Conservation (phyloP, 2,797 vertebrate species). For the Acridotheres tristis region DNA sequence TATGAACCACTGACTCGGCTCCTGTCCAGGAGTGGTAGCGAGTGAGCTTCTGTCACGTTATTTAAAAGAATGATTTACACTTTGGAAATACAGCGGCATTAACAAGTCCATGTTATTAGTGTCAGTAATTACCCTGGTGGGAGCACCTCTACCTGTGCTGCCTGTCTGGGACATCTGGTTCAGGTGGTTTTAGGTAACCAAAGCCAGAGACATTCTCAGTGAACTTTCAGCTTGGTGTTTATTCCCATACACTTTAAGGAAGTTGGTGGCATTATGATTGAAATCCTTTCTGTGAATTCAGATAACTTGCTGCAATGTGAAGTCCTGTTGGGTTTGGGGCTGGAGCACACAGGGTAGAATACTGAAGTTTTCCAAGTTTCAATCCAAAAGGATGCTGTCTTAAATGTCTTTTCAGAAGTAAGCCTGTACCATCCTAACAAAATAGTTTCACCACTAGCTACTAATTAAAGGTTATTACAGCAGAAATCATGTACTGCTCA, state of each 20-base stretch:
- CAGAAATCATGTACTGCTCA: background rate
- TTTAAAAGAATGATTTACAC: background rate
- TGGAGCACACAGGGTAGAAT: background rate
- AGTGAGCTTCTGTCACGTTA: background rate
- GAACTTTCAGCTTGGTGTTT: background rate
- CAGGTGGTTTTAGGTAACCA: background rate
- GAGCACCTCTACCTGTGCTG: fast-evolving
- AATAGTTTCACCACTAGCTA: background rate
- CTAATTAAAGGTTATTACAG: background rate
- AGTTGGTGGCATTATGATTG: background rate
- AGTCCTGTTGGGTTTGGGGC: background rate
- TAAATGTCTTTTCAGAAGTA: background rate
- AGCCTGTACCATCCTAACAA: background rate
- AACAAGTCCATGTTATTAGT: background rate
- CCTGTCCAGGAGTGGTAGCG: background rate
- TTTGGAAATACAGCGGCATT: background rate
- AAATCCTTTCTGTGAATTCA: background rate
- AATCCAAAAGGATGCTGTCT: background rate
- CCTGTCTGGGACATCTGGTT: background rate
- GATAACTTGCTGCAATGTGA: background rate
- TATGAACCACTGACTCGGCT: background rate
- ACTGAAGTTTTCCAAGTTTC: background rate
- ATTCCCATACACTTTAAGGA: background rate
- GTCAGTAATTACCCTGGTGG: background rate
- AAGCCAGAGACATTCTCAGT: background rate